Conservation (phyloP, 1,140 invertebrate genomes). For the Conus ventricosus region DNA sequence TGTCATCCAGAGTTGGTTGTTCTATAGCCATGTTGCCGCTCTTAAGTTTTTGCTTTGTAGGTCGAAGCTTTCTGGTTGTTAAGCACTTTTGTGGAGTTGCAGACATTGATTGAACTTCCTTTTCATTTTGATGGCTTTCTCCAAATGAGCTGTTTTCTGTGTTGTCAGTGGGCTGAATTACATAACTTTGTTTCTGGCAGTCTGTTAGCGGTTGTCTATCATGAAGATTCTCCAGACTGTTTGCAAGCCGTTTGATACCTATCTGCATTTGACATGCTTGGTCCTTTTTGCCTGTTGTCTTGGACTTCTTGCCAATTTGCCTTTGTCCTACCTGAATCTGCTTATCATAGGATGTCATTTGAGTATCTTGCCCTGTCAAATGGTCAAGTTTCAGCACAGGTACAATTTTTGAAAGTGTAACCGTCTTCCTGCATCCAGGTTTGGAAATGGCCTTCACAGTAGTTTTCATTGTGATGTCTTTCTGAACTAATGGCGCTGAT, state of each 20-base stretch:
- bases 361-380: not conserved
- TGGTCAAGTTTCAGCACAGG: not conserved
- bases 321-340: constrained; percentile 14
- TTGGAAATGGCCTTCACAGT: not conserved
- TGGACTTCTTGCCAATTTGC: not conserved
- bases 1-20: not conserved
- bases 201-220: not conserved
- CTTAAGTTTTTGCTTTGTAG: not conserved
- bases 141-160: not conserved
- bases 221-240: not conserved
- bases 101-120: not conserved
- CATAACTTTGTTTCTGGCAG: not conserved
- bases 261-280: not conserved
- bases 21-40: not conserved
- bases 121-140: not conserved
- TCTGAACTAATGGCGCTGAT: not conserved
- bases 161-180: not conserved
- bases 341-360: not conserved
- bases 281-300: not conserved
- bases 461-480: not conserved
- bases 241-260: not conserved
- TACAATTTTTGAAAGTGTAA: not conserved
- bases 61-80: not conserved
- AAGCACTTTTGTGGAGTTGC: not conserved
- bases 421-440: not conserved